A percentile compares a stretch with the other conserved stretches of the same genome.
Evolutionary conservation across 2,113 vertebrate genomes (phyloP).

Genomic region (Gasterosteus aculeatus): DNA sequence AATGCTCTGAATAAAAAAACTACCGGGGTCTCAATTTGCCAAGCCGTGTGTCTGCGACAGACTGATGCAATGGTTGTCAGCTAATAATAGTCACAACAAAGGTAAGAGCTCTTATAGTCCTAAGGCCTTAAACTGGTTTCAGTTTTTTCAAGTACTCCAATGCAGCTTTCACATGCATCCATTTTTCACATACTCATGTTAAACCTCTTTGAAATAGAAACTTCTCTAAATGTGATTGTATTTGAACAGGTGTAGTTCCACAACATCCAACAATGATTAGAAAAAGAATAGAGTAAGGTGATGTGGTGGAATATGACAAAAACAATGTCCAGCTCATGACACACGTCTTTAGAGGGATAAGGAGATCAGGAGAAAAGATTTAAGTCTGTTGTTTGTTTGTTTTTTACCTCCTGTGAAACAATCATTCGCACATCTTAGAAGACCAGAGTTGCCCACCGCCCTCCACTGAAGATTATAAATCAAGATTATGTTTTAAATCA

Average conservation of each 20-base stretch:
- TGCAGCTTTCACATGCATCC: constrained; percentile 3
- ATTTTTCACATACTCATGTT: background rate
- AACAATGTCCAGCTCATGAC: constrained; percentile 22
- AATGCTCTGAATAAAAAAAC: background rate
- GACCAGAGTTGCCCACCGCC: background rate
- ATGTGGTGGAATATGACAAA: background rate
- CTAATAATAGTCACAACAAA: background rate
- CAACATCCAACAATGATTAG: constrained; percentile 3
- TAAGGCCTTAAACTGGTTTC: background rate
- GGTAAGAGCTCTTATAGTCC: background rate
- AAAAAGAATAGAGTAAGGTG: background rate
- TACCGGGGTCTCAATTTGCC: background rate
- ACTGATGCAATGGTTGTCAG: background rate
- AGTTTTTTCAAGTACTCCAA: background rate
- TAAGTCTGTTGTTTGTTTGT: constrained; percentile 14
- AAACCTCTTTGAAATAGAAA: background rate
- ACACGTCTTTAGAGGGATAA: constrained; percentile 36
- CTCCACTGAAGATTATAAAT: constrained; percentile 30
- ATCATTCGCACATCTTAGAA: constrained; percentile 1
- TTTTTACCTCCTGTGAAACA: constrained; percentile 15
- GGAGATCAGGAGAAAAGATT: constrained; percentile 22
- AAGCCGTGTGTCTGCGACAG: background rate
- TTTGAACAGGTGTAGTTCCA: background rate
- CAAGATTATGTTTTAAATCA: constrained; percentile 48
- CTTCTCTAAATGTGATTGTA: background rate